Conservation (phyloP, 2,113 vertebrate genomes). For the Synodontis membranacea region DNA sequence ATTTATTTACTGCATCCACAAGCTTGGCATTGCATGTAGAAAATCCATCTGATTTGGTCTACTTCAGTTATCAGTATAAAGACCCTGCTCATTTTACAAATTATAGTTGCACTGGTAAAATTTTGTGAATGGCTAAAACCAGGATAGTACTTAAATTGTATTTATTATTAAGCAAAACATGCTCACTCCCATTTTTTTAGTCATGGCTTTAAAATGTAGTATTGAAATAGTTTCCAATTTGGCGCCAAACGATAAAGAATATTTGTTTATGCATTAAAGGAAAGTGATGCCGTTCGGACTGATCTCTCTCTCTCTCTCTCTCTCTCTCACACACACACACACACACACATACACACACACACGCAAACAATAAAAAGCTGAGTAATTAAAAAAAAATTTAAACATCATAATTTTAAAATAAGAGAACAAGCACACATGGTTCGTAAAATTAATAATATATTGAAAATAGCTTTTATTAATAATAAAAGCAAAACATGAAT, state of each 20-base stretch:
- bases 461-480: background rate
- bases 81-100: background rate
- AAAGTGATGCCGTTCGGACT: background rate
- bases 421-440: background rate
- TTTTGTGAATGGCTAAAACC: background rate
- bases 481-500: background rate
- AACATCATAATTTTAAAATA: no score
- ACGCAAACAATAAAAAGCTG: background rate
- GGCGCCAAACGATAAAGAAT: background rate
- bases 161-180: background rate
- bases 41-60: background rate
- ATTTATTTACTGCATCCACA: background rate
- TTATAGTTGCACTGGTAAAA: background rate
- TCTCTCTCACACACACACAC: background rate
- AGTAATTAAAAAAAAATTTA: background rate
- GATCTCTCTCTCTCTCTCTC: background rate
- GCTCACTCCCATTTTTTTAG: background rate
- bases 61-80: background rate
- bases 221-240: background rate
- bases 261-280: slow-evolving; percentile 18
- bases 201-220: background rate
- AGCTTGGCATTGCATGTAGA: background rate
- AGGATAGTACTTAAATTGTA: background rate
- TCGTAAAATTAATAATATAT: background rate
- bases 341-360: background rate